These are phyloP conservation scores for Colinus virginianus DNA, from an alignment of 2,113 vertebrate species.

Conservation along the genomic window DNA sequence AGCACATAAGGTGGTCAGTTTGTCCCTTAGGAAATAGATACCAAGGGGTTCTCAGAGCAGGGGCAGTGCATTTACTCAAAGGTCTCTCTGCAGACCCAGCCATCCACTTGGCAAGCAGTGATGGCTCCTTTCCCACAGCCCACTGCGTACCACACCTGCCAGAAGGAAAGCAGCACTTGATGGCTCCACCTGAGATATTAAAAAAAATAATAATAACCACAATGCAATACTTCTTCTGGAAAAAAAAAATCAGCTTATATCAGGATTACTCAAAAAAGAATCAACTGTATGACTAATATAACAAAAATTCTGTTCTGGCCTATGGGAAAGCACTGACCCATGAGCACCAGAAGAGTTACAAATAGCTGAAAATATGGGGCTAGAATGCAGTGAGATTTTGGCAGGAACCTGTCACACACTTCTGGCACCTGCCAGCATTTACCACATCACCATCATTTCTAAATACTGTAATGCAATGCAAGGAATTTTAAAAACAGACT, in stretches of 20 bases:
- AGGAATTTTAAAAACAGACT: constrained; percentile 38
- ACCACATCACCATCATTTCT: constrained; percentile 22
- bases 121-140: not conserved
- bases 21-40: not conserved
- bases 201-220: rapidly evolving
- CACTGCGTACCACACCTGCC: not conserved
- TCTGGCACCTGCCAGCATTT: not conserved
- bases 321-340: not conserved
- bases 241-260: not conserved
- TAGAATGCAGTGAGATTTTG: not conserved
- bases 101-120: not conserved
- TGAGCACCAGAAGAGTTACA: not conserved
- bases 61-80: not conserved
- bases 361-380: not conserved
- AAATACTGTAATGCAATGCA: constrained; percentile 4
- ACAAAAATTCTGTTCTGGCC: not conserved
- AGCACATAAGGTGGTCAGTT: not conserved
- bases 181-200: not conserved
- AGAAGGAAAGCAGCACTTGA: not conserved
- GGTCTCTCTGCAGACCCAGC: not conserved
- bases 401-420: not conserved
- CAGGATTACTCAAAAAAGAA: not conserved
- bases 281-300: not conserved
- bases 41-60: not conserved
- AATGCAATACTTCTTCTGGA: not conserved